Evolutionary conservation across 2,113 vertebrate genomes (phyloP).

Genomic region (Phyllostomus hastatus): DNA sequence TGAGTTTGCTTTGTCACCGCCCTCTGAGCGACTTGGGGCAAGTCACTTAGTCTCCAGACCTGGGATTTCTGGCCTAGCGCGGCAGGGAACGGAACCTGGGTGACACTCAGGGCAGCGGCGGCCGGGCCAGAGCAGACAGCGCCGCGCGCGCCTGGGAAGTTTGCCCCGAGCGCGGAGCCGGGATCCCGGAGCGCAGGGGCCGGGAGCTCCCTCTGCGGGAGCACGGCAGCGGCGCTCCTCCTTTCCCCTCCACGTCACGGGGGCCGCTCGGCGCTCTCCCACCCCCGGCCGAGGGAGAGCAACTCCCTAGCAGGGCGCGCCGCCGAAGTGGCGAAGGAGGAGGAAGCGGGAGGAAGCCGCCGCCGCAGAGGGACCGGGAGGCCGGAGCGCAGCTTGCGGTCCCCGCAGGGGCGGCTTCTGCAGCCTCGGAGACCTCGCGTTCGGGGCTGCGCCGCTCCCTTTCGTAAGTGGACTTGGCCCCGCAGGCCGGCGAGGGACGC

Average conservation of each 20-base stretch:
- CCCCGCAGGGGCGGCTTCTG: not conserved
- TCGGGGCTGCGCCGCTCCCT: not conserved
- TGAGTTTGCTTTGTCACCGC: constrained; percentile 35
- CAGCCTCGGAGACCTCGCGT: not conserved
- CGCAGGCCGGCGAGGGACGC: not conserved
- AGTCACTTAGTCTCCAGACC: not conserved
- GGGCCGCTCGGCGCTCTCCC: not conserved
- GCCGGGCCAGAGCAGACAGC: not conserved
- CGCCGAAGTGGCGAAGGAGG: not conserved
- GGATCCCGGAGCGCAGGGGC: not conserved
- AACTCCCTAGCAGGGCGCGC: not conserved
- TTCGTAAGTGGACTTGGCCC: constrained; percentile 49
- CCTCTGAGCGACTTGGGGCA: not conserved
- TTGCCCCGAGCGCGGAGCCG: not conserved
- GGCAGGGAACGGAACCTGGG: not conserved
- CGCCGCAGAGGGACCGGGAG: not conserved
- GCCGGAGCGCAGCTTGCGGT: not conserved
- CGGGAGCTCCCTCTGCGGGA: constrained; percentile 1
- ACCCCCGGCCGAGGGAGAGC: not conserved
- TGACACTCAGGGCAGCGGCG: not conserved
- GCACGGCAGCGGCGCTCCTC: constrained; percentile 2
- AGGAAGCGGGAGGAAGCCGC: not conserved
- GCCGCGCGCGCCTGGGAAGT: not conserved
- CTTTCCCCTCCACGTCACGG: constrained; percentile 12
- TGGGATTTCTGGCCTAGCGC: not conserved